Percentiles rank a stretch among this genome's conserved stretches.
These are phyloP conservation scores for Tenthredo livida DNA, from an alignment of 2,888 invertebrate genomes.

Conservation along the genomic window DNA sequence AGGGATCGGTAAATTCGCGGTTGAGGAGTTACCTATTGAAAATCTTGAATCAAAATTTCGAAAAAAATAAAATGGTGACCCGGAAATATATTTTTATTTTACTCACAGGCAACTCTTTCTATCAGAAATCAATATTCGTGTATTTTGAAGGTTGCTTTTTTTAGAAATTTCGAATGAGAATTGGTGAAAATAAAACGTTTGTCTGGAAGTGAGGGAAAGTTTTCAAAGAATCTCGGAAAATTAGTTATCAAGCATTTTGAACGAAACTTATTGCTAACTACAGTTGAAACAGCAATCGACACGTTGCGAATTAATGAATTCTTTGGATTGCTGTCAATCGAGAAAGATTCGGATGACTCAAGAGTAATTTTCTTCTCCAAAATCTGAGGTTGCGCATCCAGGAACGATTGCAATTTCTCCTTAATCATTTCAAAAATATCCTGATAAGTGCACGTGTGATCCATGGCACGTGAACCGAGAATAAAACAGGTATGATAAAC, in stretches of 20 bases:
- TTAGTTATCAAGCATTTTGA: conserved; percentile 45
- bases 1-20: neutral
- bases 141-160: conserved; percentile 42
- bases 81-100: conserved; percentile 41
- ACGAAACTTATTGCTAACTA: conserved; percentile 50
- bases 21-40: neutral
- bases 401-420: conserved; percentile 43
- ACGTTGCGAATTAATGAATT: conserved; percentile 45
- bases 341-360: no score
- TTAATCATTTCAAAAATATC: conserved; percentile 49
- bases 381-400: conserved; percentile 47
- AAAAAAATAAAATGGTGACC: conserved; percentile 51
- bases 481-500: conserved; percentile 50
- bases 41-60: conserved; percentile 31
- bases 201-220: no score
- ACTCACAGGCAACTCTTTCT: conserved; percentile 20
- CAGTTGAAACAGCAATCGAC: conserved; percentile 51
- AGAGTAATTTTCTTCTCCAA: conserved; percentile 48
- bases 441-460: conserved; percentile 51
- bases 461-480: conserved; percentile 49
- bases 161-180: conserved; percentile 45
- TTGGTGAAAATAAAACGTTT: conserved; percentile 30
- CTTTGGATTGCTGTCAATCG: conserved; percentile 3
- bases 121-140: conserved; percentile 30
- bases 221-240: no score